phyloP scores from a whole-genome alignment of 1,140 invertebrate genomes.

The Cotesia glomerata region DNA sequence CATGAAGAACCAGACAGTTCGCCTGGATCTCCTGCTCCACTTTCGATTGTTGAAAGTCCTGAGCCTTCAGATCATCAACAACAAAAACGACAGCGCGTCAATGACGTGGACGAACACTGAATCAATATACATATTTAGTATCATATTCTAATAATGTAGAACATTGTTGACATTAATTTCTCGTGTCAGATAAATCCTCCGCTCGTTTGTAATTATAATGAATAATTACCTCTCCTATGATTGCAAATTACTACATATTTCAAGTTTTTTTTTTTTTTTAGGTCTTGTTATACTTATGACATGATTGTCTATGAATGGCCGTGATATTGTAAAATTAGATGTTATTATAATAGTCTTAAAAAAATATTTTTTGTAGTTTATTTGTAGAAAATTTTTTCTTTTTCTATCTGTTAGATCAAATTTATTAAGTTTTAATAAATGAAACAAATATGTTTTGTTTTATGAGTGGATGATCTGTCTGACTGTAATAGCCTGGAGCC shows the following conservation, averaged over 20 bases:
- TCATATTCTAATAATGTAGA: slow-evolving; percentile 55
- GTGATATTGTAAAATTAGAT: slow-evolving; percentile 26
- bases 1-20: slow-evolving; percentile 60
- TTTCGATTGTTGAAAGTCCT: slow-evolving; percentile 61
- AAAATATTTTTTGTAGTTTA: slow-evolving; percentile 16
- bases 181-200: slow-evolving; percentile 37
- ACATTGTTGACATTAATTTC: slow-evolving; percentile 54
- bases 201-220: slow-evolving; percentile 13
- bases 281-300: slow-evolving; percentile 15
- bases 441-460: slow-evolving; percentile 1
- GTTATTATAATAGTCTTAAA: slow-evolving; percentile 20
- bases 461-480: slow-evolving; percentile 28
- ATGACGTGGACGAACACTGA: slow-evolving; percentile 61
- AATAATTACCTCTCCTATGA: slow-evolving; percentile 11
- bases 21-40: slow-evolving; percentile 57
- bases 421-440: neutral
- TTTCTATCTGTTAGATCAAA: slow-evolving; percentile 1
- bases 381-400: neutral
- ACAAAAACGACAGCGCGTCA: slow-evolving; percentile 58
- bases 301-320: slow-evolving; percentile 21
- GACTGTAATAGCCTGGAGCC: slow-evolving; percentile 20
- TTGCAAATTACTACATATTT: slow-evolving; percentile 5
- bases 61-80: slow-evolving; percentile 56
- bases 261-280: slow-evolving; percentile 17
- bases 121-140: slow-evolving; percentile 34